Percentiles rank a stretch among this genome's conserved stretches.
These are phyloP conservation scores for Luidia sarsii DNA, from an alignment of 53 echinoderm and acorn worm species.

Conservation along the genomic window DNA sequence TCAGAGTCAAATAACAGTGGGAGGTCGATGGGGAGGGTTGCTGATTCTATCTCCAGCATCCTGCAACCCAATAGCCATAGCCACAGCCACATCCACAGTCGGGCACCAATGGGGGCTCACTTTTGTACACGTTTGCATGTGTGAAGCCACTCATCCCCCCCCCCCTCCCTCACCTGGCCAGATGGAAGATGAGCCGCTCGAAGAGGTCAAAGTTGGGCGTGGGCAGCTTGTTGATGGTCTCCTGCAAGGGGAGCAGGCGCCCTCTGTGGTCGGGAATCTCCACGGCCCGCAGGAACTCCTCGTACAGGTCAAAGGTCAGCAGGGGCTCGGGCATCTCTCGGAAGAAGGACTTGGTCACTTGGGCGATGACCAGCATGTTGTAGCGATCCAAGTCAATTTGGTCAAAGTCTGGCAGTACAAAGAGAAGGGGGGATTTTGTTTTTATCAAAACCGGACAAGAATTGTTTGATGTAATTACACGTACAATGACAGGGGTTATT, in stretches of 20 bases:
- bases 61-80: too few relatives aligned
- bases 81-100: too few relatives aligned
- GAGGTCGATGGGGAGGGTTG: too few relatives aligned
- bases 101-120: too few relatives aligned
- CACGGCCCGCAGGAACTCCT: conserved; percentile 87
- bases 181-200: conserved; percentile 91
- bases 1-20: too few relatives aligned
- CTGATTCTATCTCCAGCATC: too few relatives aligned
- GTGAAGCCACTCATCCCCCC: too few relatives aligned
- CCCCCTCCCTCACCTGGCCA: conserved; percentile 83
- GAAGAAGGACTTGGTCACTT: conserved; percentile 97
- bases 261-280: conserved; percentile 76
- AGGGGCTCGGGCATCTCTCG: conserved; percentile 95
- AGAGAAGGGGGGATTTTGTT: too few relatives aligned
- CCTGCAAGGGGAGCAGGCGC: conserved; percentile 75
- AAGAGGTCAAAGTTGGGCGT: conserved; percentile 81
- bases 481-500: too few relatives aligned
- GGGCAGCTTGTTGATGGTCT: conserved; percentile 89
- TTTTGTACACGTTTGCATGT: too few relatives aligned
- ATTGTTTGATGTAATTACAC: neutral
- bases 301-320: conserved; percentile 96
- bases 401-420: conserved; percentile 60
- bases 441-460: neutral
- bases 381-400: conserved; percentile 74
- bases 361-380: conserved; percentile 87